A percentile compares a stretch with the other conserved stretches of the same genome.
These are phyloP conservation scores for Endomychus coccineus DNA, from an alignment of 2,888 invertebrate species.

Conservation along the genomic window DNA sequence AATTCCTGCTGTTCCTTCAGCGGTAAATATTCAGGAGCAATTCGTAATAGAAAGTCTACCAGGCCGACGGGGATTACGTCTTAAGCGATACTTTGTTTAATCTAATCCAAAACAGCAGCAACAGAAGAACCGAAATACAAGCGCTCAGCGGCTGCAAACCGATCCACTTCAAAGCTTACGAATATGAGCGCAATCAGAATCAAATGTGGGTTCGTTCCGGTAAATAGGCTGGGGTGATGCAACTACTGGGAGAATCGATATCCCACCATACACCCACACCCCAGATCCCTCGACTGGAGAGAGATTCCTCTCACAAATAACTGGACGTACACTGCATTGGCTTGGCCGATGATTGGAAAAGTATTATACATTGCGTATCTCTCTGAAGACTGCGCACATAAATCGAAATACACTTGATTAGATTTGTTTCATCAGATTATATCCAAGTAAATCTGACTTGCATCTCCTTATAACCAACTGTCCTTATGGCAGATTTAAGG, in stretches of 20 bases:
- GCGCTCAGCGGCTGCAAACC: conserved; percentile 26
- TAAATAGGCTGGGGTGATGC: conserved; percentile 32
- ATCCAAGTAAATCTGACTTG: too few relatives aligned
- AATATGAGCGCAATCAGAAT: conserved; percentile 41
- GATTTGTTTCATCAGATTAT: too few relatives aligned
- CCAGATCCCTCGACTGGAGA: too few relatives aligned
- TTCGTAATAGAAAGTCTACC: conserved; percentile 10
- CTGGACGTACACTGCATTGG: conserved; percentile 15
- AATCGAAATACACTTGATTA: too few relatives aligned
- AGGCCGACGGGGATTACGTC: not conserved
- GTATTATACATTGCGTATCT: too few relatives aligned
- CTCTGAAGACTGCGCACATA: too few relatives aligned
- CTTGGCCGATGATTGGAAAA: conserved; percentile 14
- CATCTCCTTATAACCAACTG: too few relatives aligned
- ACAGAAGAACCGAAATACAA: not conserved
- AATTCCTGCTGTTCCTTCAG: too few relatives aligned
- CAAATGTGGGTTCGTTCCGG: conserved; percentile 39
- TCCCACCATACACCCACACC: conserved; percentile 29
- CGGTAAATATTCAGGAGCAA: conserved; percentile 10
- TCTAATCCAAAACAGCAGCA: conserved; percentile 29
- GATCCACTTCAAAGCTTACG: conserved; percentile 38
- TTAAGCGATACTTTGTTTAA: conserved; percentile 33
- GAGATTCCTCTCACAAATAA: conserved; percentile 15
- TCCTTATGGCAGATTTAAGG: too few relatives aligned
- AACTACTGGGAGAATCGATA: conserved; percentile 17